Evolutionary conservation across 2,888 invertebrate genomes (phyloP).

Genomic region (Nycteola revayana): DNA sequence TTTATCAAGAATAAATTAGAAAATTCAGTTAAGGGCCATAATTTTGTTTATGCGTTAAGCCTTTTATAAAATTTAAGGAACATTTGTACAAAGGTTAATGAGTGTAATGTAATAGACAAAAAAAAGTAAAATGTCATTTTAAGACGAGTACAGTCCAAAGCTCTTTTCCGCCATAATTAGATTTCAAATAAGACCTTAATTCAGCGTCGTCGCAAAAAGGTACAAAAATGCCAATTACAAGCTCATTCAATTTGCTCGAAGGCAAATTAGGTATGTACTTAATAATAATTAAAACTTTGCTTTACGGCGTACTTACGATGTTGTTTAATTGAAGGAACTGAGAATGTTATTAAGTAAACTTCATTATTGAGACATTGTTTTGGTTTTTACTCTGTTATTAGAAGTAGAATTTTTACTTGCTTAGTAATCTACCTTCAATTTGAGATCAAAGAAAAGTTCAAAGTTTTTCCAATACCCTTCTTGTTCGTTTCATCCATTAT

Average conservation of each 20-base stretch:
- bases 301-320: too few species aligned
- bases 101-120: constrained; percentile 41
- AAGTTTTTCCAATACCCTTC: too few species aligned
- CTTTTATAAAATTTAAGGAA: constrained; percentile 18
- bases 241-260: constrained; percentile 6
- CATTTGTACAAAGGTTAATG: constrained; percentile 37
- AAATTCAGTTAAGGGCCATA: constrained; percentile 19
- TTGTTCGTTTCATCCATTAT: too few species aligned
- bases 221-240: constrained; percentile 12
- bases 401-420: too few species aligned
- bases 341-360: too few species aligned
- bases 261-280: constrained; percentile 15
- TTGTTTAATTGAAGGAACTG: too few species aligned
- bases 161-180: constrained; percentile 22
- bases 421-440: too few species aligned
- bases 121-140: constrained; percentile 36
- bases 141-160: constrained; percentile 21
- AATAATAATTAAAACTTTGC: constrained; percentile 11
- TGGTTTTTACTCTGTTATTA: too few species aligned
- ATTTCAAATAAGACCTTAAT: constrained; percentile 19
- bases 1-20: constrained; percentile 20
- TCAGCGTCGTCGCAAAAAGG: constrained; percentile 13
- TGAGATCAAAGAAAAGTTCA: too few species aligned
- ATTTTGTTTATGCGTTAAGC: constrained; percentile 20
- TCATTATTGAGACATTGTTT: too few species aligned